Base-by-base conservation (phyloP, 2,888 invertebrate genomes). In the Torymus texanus region DNA sequence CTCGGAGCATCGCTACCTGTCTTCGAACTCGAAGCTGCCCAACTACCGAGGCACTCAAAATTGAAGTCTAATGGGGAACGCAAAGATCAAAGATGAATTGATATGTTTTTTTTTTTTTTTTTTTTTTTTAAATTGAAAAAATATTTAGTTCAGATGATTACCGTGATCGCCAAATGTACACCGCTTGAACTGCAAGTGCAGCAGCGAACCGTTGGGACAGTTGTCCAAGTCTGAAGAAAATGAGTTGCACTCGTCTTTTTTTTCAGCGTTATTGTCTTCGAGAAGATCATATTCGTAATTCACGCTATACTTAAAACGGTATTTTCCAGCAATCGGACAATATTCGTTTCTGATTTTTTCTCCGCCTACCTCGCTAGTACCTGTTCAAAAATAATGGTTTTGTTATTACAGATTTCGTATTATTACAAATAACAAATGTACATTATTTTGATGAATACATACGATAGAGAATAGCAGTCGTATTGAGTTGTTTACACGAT, bases 11-110 rank as follows among this genome's bases (percentile, higher is more conserved):
- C 91, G 8, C 92, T 92, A 79, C 91, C 90, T 1, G 59, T 55
- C 21, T 53, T 62, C 4, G 56, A 59, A 18, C 55, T 63, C 10
- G 75, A 59, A 12, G 63, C 76, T 24, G 87, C 85, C 94, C 94
- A 94, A 84, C 92, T 92, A 41, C 93, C 94, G 82, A 94, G 88
- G 86, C 94, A 94, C 83, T 93, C 92, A 84, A 93, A 93, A 75
- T 91, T 92, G 75, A 93, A 90, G 84, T 93, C 93, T 92, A 87
- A 62, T 85, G 73, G 29, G 29, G 14, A 14, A 10, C 16, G 16
- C 12, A 68, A 76, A 65, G n/a, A 78, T 75, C 61, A 50, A 2
- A 2, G 4, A 29, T 4, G 29, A 29, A 29, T 29, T 29, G 29
- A 29, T 29, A 5, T 29, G 4, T 4, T 29, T 29, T 29, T 4